Conservation (phyloP, 2,797 vertebrate species). For the Chelon auratus region DNA sequence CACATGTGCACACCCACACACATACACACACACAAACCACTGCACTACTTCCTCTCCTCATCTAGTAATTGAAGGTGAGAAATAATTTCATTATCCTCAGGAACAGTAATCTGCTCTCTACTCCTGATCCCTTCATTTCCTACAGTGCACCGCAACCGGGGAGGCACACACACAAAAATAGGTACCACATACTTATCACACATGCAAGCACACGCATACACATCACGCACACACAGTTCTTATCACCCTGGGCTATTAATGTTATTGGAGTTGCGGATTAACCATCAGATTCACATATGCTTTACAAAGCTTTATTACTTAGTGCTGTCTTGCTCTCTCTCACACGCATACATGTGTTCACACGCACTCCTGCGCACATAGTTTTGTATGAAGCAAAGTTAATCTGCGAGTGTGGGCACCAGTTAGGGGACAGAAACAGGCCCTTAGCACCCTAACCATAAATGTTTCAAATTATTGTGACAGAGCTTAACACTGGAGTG, state of each 20-base stretch:
- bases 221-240: conserved; percentile 53
- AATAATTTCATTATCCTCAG: conserved; percentile 87
- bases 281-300: conserved; percentile 82
- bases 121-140: conserved; percentile 86
- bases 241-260: conserved; percentile 78
- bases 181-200: conserved; percentile 53
- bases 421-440: conserved; percentile 11
- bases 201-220: conserved; percentile 27
- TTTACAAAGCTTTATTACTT: conserved; percentile 79
- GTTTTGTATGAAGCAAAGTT: conserved; percentile 48
- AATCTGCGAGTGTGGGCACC: conserved; percentile 19
- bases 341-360: conserved; percentile 12
- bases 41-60: conserved; percentile 72
- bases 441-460: background rate
- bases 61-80: conserved; percentile 88
- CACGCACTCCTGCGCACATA: conserved; percentile 25
- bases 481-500: background rate
- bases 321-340: conserved; percentile 42
- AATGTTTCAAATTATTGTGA: conserved; percentile 7
- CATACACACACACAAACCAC: conserved; percentile 33
- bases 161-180: conserved; percentile 39
- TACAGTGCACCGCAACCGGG: conserved; percentile 82
- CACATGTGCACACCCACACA: conserved; percentile 8
- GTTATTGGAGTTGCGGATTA: conserved; percentile 82
- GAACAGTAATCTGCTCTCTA: conserved; percentile 83